Conservation (phyloP, 2,113 vertebrate species). For the Seriola aureovittata region DNA sequence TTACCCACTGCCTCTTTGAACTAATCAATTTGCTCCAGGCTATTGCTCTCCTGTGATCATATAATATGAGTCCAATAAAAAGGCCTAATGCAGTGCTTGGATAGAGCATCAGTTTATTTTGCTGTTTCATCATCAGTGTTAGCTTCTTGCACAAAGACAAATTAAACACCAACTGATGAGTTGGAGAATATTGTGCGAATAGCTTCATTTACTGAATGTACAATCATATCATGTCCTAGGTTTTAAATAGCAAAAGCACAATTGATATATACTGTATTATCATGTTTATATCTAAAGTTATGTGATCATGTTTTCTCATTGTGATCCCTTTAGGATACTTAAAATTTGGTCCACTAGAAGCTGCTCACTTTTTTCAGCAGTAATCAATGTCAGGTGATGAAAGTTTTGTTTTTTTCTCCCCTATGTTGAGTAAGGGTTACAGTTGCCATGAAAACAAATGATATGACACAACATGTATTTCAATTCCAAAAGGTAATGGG, state of each 20-base stretch:
- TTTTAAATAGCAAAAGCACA: constrained; percentile 9
- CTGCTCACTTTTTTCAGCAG: background rate
- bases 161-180: constrained; percentile 34
- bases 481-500: constrained; percentile 85
- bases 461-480: constrained; percentile 82
- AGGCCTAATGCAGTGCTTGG: constrained; percentile 36
- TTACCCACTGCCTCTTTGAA: constrained; percentile 59
- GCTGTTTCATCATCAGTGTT: constrained; percentile 54
- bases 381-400: constrained; percentile 37
- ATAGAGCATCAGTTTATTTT: constrained; percentile 54
- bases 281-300: background rate
- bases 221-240: background rate
- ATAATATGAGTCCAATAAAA: constrained; percentile 67
- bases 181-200: constrained; percentile 18
- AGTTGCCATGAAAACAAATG: constrained; percentile 84
- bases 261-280: background rate
- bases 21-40: constrained; percentile 66
- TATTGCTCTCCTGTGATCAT: constrained; percentile 63
- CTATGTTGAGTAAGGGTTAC: constrained; percentile 42
- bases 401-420: constrained; percentile 21
- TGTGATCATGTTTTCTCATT: background rate
- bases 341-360: background rate
- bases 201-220: background rate
- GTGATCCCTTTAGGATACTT: background rate
- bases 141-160: constrained; percentile 14